Percentiles rank a stretch among this genome's conserved stretches.
Evolutionary conservation across 2,888 invertebrate species (phyloP).

Genomic region (Dryobota labecula): DNA sequence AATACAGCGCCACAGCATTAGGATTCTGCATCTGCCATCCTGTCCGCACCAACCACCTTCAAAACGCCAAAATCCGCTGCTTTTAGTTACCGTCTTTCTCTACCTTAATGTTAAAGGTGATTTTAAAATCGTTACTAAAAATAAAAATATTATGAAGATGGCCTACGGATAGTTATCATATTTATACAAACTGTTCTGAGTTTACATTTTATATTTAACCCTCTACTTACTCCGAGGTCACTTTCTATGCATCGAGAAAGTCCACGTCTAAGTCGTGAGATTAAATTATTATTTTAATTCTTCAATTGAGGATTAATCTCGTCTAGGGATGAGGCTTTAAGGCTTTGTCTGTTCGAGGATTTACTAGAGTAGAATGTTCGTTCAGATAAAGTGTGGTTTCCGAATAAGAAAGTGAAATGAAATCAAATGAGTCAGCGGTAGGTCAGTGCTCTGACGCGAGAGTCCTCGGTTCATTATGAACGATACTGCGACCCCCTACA

Average conservation of each 20-base stretch:
- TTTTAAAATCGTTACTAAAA: slow-evolving; percentile 1
- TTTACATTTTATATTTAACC: slow-evolving; percentile 68
- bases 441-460: slow-evolving; percentile 69
- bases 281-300: slow-evolving; percentile 56
- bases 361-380: slow-evolving; percentile 48
- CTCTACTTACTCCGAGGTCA: slow-evolving; percentile 67
- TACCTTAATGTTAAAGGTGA: background rate
- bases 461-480: slow-evolving; percentile 60
- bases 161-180: slow-evolving; percentile 44
- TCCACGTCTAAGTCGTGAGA: slow-evolving; percentile 62
- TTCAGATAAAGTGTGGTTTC: slow-evolving; percentile 65
- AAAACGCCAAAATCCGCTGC: background rate
- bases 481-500: slow-evolving; percentile 60
- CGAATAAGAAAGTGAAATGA: slow-evolving; percentile 83
- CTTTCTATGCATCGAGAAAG: slow-evolving; percentile 69
- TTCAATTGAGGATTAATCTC: slow-evolving; percentile 40
- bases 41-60: background rate
- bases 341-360: slow-evolving; percentile 32
- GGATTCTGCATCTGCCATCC: background rate
- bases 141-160: slow-evolving; percentile 24
- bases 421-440: slow-evolving; percentile 71
- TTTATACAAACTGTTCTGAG: slow-evolving; percentile 55
- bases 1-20: background rate
- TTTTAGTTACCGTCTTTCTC: background rate
- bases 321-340: slow-evolving; percentile 17